Conservation (phyloP, 1,140 invertebrate genomes). For the Meloidogyne exigua region DNA sequence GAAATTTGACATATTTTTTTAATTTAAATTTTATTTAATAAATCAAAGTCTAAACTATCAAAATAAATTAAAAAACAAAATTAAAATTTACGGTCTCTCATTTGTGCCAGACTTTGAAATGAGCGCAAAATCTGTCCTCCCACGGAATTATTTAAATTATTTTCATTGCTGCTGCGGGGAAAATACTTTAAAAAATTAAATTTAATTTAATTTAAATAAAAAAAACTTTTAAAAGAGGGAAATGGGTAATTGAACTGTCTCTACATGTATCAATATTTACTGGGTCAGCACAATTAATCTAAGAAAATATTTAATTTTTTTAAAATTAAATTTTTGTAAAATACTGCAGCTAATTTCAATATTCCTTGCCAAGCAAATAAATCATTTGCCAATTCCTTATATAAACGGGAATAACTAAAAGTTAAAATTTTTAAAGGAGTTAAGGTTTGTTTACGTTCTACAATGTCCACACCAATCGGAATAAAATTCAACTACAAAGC, state of each 20-base stretch:
- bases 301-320: background rate
- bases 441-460: conserved; percentile 42
- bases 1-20: too few species aligned
- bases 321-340: background rate
- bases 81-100: conserved; percentile 49
- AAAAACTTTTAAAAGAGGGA: conserved; percentile 54
- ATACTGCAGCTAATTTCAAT: conserved; percentile 52
- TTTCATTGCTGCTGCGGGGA: conserved; percentile 53
- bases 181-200: conserved; percentile 53
- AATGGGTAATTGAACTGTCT: conserved; percentile 55
- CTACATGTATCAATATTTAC: conserved; percentile 55
- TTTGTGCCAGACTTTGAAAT: conserved; percentile 55
- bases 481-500: conserved; percentile 50
- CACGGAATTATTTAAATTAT: conserved; percentile 34
- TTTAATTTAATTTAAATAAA: conserved; percentile 18
- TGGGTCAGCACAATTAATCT: conserved; percentile 61
- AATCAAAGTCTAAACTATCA: background rate
- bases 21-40: too few species aligned
- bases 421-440: too few species aligned
- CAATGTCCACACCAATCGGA: conserved; percentile 64
- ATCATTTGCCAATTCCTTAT: conserved; percentile 52
- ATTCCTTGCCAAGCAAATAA: conserved; percentile 52
- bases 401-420: conserved; percentile 37
- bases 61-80: background rate
- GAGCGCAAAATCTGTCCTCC: conserved; percentile 36